Conservation (phyloP, 2,113 vertebrate species). For the Mustelus asterias region DNA sequence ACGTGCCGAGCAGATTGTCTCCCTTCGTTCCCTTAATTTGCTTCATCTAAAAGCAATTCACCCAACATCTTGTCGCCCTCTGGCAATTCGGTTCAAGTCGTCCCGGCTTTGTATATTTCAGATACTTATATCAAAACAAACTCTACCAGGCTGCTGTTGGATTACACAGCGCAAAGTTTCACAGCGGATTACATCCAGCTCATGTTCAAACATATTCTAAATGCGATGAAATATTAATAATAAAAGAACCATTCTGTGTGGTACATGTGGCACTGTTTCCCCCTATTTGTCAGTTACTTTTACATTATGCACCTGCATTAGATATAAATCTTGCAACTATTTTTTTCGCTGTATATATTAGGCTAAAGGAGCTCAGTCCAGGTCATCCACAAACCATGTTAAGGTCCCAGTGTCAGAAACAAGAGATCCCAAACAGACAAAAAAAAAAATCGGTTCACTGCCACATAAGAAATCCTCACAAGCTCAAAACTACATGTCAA, state of each 20-base stretch:
- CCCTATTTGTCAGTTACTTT: background rate
- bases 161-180: background rate
- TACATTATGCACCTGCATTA: background rate
- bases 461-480: constrained; percentile 18
- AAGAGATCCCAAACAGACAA: background rate
- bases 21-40: constrained; percentile 60
- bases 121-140: constrained; percentile 59
- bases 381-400: background rate
- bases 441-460: background rate
- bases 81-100: constrained; percentile 59
- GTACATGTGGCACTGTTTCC: background rate
- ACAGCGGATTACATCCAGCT: background rate
- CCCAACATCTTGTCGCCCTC: constrained; percentile 64
- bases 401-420: background rate
- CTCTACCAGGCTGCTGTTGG: constrained; percentile 51
- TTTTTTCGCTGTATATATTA: background rate
- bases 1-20: constrained; percentile 61
- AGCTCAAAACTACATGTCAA: constrained; percentile 20
- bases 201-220: background rate
- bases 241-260: background rate
- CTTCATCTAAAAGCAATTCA: constrained; percentile 68
- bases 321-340: background rate
- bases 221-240: background rate
- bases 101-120: constrained; percentile 61
- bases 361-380: background rate